phyloP scores from a whole-genome alignment of 2,113 vertebrate species.

The Callipepla californica region DNA sequence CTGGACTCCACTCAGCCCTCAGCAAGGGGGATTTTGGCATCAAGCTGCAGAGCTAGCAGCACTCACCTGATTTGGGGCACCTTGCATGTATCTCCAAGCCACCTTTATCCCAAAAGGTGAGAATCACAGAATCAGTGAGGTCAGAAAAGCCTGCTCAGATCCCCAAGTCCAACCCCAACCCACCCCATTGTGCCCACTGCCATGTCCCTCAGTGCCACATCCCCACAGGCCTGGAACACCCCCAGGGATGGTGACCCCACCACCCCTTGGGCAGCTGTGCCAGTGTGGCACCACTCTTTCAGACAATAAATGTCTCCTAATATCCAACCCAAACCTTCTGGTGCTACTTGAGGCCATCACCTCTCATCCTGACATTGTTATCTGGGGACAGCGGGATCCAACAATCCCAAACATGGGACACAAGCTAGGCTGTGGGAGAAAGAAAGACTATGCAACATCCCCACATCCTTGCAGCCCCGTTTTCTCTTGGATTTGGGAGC shows the following conservation, averaged over 20 bases:
- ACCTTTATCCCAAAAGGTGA: not conserved
- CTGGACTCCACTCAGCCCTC: not conserved
- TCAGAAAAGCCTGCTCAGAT: no score
- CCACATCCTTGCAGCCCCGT: not conserved
- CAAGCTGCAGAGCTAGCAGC: not conserved
- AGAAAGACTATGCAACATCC: not conserved
- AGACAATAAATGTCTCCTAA: not conserved
- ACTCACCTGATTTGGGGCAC: not conserved
- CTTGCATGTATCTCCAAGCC: not conserved
- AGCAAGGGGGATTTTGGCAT: not conserved
- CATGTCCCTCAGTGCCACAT: not conserved
- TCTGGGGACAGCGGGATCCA: not conserved
- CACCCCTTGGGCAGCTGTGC: not conserved
- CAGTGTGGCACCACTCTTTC: not conserved
- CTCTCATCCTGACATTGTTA: not conserved
- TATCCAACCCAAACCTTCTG: not conserved
- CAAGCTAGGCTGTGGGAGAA: not conserved
- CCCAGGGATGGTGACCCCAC: no score
- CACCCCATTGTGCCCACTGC: no score
- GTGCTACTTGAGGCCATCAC: not conserved
- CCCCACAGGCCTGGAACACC: not conserved
- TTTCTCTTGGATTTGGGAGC: not conserved
- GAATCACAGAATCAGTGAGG: no score
- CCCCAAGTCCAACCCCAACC: no score
- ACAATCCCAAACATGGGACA: not conserved